A percentile compares a stretch with the other conserved stretches of the same genome.
phyloP scores from a whole-genome alignment of 2,797 vertebrate species.

The Aulostomus chinensis region DNA sequence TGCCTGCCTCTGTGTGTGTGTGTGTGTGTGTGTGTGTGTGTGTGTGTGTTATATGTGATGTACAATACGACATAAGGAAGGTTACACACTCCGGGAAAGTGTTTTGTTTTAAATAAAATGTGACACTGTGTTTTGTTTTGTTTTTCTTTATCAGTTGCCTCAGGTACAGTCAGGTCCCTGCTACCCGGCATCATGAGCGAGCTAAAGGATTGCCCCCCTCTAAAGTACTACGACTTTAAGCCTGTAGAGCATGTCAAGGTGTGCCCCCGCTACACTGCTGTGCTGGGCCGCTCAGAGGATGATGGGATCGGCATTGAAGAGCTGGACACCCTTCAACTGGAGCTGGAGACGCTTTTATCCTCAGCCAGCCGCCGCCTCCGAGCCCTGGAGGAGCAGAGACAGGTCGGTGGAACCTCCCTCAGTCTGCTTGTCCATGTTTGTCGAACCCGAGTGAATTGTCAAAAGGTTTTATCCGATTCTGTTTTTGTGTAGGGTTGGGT shows the following conservation, averaged over 20 bases:
- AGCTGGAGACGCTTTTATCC: conserved; percentile 94
- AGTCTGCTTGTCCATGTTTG: too few relatives aligned
- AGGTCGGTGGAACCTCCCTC: conserved; percentile 79
- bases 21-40: neutral
- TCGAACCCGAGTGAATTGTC: too few relatives aligned
- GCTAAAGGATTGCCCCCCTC: conserved; percentile 93
- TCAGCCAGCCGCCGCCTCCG: conserved; percentile 93
- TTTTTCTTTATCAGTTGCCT: neutral
- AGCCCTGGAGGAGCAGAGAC: conserved; percentile 94
- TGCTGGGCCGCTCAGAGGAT: conserved; percentile 94
- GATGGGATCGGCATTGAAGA: conserved; percentile 98
- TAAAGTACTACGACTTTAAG: conserved; percentile 99
- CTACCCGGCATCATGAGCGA: conserved; percentile 87
- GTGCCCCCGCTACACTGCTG: conserved; percentile 95
- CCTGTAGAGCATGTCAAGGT: conserved; percentile 96
- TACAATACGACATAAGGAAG: too few relatives aligned
- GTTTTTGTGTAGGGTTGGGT: too few relatives aligned
- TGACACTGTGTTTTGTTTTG: neutral
- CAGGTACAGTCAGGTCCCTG: conserved; percentile 7
- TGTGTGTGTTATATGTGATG: conserved; percentile 7
- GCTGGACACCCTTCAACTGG: conserved; percentile 95
- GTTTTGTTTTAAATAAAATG: too few relatives aligned
- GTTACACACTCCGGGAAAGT: too few relatives aligned
- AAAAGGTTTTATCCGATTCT: too few relatives aligned
- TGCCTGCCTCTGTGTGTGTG: neutral